A percentile compares a stretch with the other conserved stretches of the same genome.
Evolutionary conservation across 2,888 invertebrate genomes (phyloP).

Genomic region (Ectemnius continuus): DNA sequence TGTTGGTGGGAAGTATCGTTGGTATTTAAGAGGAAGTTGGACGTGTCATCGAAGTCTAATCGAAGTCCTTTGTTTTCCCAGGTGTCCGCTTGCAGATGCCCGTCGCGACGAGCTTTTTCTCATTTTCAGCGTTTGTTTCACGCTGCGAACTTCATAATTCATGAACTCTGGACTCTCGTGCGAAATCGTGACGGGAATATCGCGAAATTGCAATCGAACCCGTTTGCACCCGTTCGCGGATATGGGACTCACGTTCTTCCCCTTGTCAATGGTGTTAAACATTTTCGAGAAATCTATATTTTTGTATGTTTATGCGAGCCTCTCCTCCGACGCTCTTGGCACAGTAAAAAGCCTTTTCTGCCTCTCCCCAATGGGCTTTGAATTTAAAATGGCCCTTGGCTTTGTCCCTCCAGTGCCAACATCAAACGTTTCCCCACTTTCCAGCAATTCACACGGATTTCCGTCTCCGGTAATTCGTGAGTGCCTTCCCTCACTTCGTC

Average conservation of each 20-base stretch:
- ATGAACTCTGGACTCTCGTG: background rate
- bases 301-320: slow-evolving; percentile 4
- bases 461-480: slow-evolving; percentile 2
- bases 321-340: background rate
- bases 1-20: no score
- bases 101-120: background rate
- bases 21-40: no score
- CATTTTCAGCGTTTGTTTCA: slow-evolving; percentile 5
- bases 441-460: slow-evolving; percentile 31
- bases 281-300: slow-evolving; percentile 6
- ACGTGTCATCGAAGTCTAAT: no score
- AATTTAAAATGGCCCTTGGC: slow-evolving; percentile 6
- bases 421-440: slow-evolving; percentile 36
- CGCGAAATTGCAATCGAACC: no score
- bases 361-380: background rate
- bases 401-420: slow-evolving; percentile 3
- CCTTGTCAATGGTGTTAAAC: background rate
- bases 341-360: background rate
- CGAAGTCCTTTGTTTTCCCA: no score
- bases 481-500: background rate
- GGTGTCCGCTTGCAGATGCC: no score
- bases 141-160: slow-evolving; percentile 2
- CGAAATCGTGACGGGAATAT: no score
- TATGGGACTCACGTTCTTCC: no score
- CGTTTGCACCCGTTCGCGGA: no score